Percentiles rank a stretch among this genome's conserved stretches.
phyloP scores from a whole-genome alignment of 2,888 invertebrate species.

The Vesta saturnalis region DNA sequence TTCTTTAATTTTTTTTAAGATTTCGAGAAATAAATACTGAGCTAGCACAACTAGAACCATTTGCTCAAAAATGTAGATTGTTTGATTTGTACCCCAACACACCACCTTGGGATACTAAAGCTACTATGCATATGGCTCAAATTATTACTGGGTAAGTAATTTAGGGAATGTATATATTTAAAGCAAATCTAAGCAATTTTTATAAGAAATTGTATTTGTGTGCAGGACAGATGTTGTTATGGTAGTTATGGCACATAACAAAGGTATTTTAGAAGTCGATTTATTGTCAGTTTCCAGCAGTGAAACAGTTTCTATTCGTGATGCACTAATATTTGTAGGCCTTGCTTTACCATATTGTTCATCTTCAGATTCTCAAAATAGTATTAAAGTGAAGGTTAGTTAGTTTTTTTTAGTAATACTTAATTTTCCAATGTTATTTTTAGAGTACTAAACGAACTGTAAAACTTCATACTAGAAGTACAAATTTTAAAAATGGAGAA shows the following conservation, averaged over 20 bases:
- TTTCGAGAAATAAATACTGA: constrained; percentile 64
- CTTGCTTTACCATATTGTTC: constrained; percentile 32
- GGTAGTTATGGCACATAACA: constrained; percentile 47
- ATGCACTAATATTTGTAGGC: constrained; percentile 49
- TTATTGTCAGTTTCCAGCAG: constrained; percentile 52
- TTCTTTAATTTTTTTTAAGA: constrained; percentile 50
- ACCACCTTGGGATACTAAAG: constrained; percentile 66
- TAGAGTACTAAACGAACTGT: constrained; percentile 16
- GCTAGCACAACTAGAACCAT: constrained; percentile 62
- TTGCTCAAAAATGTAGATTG: constrained; percentile 70
- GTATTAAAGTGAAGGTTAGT: constrained; percentile 13
- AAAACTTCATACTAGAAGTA: constrained; percentile 48
- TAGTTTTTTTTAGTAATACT: neutral
- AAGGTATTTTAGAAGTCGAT: constrained; percentile 60
- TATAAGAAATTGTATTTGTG: neutral
- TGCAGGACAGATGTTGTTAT: constrained; percentile 46
- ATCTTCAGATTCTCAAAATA: neutral
- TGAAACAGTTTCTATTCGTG: constrained; percentile 59
- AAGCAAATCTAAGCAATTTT: neutral
- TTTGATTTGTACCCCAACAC: constrained; percentile 66
- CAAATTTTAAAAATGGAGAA: constrained; percentile 56
- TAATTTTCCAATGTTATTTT: constrained; percentile 10
- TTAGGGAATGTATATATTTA: too few relatives aligned
- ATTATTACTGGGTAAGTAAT: constrained; percentile 69
- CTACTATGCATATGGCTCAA: constrained; percentile 67